Evolutionary conservation across 1,140 invertebrate species (phyloP).

Genomic region (Heliothis subflexa): DNA sequence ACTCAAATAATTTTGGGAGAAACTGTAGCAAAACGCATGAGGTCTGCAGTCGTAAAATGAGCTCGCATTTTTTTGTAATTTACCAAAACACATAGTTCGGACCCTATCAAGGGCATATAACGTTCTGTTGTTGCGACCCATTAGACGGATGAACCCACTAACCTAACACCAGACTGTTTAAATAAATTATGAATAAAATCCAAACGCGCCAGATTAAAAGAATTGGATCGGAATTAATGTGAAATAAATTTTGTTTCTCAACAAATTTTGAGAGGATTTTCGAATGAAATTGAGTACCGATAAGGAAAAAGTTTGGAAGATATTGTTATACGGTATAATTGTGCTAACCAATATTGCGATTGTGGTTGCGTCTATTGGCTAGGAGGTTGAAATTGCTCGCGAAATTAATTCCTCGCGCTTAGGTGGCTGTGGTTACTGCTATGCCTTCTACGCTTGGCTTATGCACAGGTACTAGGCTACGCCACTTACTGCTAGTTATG

Average conservation of each 20-base stretch:
- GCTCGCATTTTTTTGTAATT: background rate
- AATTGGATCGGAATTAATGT: constrained; percentile 36
- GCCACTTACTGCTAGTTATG: background rate
- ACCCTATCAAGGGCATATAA: too few species aligned
- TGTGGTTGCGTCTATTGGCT: constrained; percentile 12
- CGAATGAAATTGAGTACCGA: constrained; percentile 4
- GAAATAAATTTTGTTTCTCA: constrained; percentile 33
- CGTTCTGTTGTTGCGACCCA: too few species aligned
- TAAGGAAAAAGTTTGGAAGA: constrained; percentile 12
- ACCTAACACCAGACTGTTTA: background rate
- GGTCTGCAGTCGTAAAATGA: background rate
- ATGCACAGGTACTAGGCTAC: background rate
- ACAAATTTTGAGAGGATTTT: constrained; percentile 37
- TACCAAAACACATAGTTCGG: too few species aligned
- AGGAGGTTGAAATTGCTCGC: constrained; percentile 26
- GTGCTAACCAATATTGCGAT: constrained; percentile 21
- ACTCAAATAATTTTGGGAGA: constrained; percentile 23
- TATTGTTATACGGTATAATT: constrained; percentile 7
- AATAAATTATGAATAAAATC: constrained; percentile 25
- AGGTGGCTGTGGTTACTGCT: constrained; percentile 10
- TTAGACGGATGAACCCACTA: background rate
- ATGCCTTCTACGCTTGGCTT: background rate
- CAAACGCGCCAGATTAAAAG: constrained; percentile 14
- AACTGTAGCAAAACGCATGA: constrained; percentile 14
- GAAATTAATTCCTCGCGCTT: constrained; percentile 34